Conservation (phyloP, 2,797 vertebrate species). For the Hylomyscus alleni region DNA sequence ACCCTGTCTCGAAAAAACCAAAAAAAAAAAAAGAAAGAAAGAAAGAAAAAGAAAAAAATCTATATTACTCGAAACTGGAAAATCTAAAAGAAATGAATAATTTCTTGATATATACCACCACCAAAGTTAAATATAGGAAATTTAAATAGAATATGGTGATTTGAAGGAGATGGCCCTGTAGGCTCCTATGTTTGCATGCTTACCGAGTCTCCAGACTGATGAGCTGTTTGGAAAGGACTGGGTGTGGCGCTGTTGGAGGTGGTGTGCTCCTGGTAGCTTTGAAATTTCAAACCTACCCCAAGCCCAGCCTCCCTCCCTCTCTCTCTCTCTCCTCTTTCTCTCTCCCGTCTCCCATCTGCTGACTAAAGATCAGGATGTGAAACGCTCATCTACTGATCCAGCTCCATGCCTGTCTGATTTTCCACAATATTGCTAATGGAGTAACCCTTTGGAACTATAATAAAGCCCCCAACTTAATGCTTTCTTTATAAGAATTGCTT, state of each 20-base stretch:
- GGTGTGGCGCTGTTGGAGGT: neutral
- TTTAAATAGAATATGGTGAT: neutral
- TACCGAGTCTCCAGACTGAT: neutral
- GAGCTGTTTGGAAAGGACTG: neutral
- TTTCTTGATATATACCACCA: neutral
- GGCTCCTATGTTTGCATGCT: neutral
- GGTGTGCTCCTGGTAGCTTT: neutral
- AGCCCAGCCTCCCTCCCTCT: too few species aligned
- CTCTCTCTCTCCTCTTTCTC: too few species aligned
- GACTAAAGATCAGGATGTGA: neutral
- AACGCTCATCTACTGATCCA: neutral
- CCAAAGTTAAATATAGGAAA: neutral
- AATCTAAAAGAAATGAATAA: neutral
- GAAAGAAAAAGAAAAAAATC: too few species aligned
- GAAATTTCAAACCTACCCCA: neutral
- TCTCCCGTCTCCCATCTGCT: neutral
- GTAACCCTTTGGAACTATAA: too few species aligned
- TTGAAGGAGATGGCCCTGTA: neutral
- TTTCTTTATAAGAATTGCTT: neutral
- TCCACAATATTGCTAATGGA: too few species aligned
- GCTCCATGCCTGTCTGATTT: neutral
- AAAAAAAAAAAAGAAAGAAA: too few species aligned
- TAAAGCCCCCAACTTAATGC: neutral
- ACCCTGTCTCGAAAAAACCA: too few species aligned
- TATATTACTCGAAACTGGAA: neutral